phyloP scores from a whole-genome alignment of 2,888 invertebrate species.

The Oscheius sp. region DNA sequence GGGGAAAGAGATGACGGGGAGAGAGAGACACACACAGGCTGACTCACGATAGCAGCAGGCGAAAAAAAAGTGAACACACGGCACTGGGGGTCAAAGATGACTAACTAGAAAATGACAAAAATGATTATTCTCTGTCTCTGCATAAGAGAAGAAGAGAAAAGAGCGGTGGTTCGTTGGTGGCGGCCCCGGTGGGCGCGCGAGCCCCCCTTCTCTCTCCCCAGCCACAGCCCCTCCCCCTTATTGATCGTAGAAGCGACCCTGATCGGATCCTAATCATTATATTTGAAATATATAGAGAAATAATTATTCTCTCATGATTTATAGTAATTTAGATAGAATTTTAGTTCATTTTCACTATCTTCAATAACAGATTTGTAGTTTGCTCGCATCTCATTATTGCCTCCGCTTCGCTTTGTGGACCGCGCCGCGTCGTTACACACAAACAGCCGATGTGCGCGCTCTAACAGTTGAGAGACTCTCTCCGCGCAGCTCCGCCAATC shows the following conservation, averaged over 20 bases:
- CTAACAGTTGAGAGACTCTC: conserved; percentile 20
- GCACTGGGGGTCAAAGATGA: no score
- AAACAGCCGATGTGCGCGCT: conserved; percentile 35
- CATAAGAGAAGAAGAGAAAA: conserved; percentile 28
- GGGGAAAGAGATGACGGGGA: not conserved
- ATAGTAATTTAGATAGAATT: not conserved
- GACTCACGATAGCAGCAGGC: not conserved
- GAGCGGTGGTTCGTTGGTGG: conserved; percentile 41
- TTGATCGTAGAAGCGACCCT: conserved; percentile 33
- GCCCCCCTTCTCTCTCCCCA: conserved; percentile 19
- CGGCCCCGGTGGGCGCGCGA: conserved; percentile 39
- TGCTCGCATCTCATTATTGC: conserved; percentile 43
- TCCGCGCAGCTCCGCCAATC: conserved; percentile 24
- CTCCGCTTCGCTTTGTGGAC: conserved; percentile 25
- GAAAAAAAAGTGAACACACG: conserved; percentile 11
- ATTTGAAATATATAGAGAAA: not conserved
- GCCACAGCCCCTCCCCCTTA: conserved; percentile 24
- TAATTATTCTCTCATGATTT: no score
- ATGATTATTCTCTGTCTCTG: not conserved
- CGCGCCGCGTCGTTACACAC: conserved; percentile 36
- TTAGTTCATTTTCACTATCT: conserved; percentile 36
- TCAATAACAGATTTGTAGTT: conserved; percentile 45
- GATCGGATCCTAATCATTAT: conserved; percentile 23
- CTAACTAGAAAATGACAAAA: not conserved
- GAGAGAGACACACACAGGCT: no score